Evolutionary conservation across 2,797 vertebrate species (phyloP).

Genomic region (Scomberomorus guttatus): DNA sequence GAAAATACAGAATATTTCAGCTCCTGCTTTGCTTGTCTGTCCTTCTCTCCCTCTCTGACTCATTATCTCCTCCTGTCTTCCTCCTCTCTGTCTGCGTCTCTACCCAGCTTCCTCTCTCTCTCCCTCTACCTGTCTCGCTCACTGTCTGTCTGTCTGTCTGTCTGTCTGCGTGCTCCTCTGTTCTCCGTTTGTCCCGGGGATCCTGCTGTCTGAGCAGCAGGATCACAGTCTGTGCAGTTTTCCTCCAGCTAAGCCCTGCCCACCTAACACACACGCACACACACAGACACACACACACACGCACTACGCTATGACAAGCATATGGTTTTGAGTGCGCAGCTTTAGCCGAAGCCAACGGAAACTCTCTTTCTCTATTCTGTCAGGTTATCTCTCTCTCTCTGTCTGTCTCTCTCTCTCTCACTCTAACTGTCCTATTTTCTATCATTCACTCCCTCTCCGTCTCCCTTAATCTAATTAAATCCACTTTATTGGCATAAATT

Average conservation of each 20-base stretch:
- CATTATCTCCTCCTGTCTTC: background rate
- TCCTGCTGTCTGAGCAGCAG: constrained; percentile 77
- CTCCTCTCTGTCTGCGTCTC: background rate
- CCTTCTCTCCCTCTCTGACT: background rate
- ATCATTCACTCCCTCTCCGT: constrained; percentile 34
- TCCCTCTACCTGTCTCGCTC: background rate
- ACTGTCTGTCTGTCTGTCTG: constrained; percentile 25
- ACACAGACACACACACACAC: constrained; percentile 49
- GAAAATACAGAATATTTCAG: background rate
- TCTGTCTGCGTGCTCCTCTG: constrained; percentile 29
- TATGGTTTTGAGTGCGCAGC: constrained; percentile 79
- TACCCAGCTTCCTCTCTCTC: constrained; percentile 16
- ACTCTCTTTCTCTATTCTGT: constrained; percentile 61
- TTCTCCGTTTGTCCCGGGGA: constrained; percentile 80
- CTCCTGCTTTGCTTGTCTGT: background rate
- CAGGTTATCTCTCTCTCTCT: constrained; percentile 45
- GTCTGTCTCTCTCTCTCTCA: background rate
- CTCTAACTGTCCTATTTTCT: constrained; percentile 10
- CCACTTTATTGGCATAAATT: constrained; percentile 34
- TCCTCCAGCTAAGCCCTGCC: constrained; percentile 84
- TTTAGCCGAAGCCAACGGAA: constrained; percentile 74
- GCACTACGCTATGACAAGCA: constrained; percentile 76
- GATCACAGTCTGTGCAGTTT: constrained; percentile 71
- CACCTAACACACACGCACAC: constrained; percentile 72
- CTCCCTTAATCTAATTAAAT: constrained; percentile 64